phyloP scores from a whole-genome alignment of 2,797 vertebrate species.

The Psittacula echo region DNA sequence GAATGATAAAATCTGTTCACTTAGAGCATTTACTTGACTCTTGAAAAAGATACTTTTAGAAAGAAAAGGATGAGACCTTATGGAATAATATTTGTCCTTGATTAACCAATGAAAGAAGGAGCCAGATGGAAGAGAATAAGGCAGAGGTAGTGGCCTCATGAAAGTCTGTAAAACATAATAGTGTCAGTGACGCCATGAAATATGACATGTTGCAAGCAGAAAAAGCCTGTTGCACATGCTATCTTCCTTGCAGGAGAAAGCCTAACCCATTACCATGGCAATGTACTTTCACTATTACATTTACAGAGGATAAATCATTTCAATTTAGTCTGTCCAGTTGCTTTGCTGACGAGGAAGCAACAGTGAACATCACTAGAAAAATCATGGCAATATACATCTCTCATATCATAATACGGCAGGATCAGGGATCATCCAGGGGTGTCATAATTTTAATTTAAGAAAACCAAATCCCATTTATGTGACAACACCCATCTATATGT shows the following conservation, averaged over 20 bases:
- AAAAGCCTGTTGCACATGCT: background rate
- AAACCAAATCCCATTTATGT: constrained; percentile 68
- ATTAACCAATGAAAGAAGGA: background rate
- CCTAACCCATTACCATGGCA: constrained; percentile 59
- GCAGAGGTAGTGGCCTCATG: background rate
- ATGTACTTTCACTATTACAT: constrained; percentile 53
- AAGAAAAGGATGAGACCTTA: background rate
- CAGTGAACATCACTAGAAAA: constrained; percentile 71
- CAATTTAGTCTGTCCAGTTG: constrained; percentile 71
- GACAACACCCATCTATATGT: constrained; percentile 68
- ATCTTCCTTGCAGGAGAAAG: constrained; percentile 48
- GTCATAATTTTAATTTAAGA: constrained; percentile 73
- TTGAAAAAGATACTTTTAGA: background rate
- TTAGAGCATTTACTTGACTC: background rate
- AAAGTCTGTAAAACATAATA: background rate
- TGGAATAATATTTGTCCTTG: background rate
- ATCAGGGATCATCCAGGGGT: constrained; percentile 70
- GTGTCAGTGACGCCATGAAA: background rate
- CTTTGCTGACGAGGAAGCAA: constrained; percentile 74
- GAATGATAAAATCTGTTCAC: background rate
- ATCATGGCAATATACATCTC: constrained; percentile 72
- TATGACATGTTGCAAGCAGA: background rate
- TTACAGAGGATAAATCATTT: constrained; percentile 73
- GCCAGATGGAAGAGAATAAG: background rate
- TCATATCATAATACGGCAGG: constrained; percentile 65